phyloP scores from a whole-genome alignment of 2,797 vertebrate species.

The Eulemur mongoz region DNA sequence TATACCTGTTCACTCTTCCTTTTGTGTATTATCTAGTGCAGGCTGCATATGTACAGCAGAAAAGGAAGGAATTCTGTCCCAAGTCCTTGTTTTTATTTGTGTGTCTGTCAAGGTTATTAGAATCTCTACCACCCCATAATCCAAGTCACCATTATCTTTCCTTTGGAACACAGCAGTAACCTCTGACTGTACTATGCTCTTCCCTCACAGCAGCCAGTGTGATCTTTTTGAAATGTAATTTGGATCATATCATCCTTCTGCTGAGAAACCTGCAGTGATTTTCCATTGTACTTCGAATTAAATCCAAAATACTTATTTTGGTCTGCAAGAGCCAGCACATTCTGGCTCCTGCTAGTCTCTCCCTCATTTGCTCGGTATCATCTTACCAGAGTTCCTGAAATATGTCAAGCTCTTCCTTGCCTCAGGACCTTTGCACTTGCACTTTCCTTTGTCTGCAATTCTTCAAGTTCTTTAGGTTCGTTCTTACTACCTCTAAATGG shows the following conservation, averaged over 20 bases:
- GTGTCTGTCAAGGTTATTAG: not conserved
- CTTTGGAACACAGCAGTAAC: not conserved
- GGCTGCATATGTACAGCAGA: not conserved
- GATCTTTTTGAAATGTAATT: conserved; percentile 35
- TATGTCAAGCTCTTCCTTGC: not conserved
- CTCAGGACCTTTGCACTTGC: not conserved
- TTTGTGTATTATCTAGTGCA: not conserved
- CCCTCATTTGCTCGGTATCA: not conserved
- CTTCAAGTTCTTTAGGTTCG: not conserved
- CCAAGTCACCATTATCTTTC: not conserved
- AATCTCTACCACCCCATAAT: not conserved
- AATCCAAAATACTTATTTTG: conserved; percentile 35
- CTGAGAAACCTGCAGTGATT: conserved; percentile 2
- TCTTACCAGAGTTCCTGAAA: not conserved
- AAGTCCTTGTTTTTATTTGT: not conserved
- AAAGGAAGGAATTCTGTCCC: not conserved
- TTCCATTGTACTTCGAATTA: conserved; percentile 12
- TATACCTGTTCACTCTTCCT: not conserved
- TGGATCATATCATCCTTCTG: conserved; percentile 30
- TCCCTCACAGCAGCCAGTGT: not conserved
- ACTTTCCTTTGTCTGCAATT: not conserved
- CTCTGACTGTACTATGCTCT: not conserved
- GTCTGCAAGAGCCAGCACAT: not conserved
- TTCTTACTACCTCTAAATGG: not conserved
- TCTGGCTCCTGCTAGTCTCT: not conserved